Base-by-base conservation (phyloP, 2,888 invertebrate genomes). In the Urechis unicinctus region DNA sequence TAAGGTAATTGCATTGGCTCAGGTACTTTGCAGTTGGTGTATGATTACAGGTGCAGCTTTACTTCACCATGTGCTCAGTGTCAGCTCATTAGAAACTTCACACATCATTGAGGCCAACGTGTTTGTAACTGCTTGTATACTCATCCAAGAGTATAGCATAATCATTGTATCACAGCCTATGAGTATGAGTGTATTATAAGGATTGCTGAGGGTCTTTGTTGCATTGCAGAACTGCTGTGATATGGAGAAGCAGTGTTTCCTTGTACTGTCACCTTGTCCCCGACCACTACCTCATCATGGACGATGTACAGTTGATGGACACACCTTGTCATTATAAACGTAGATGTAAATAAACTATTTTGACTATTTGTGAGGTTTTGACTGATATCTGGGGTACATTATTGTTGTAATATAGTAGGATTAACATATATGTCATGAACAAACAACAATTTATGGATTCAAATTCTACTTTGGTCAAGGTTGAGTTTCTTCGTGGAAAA, bases 231-330 rank as follows among this genome's bases (percentile, higher is more conserved):
- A 92, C 93, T 17, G 89, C 88, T 53, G 89, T 96, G 25, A 96
- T 75, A 83, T 85, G 70, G 94, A 94, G 43, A 83, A 89, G 30
- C 91, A 93, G 79, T 85, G 85, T 21, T 82, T 95, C 61, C 95
- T 93, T 30, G 84, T 97, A 25, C 82, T 97, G 41, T 91, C 95
- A 0, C 96, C 96, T 0, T 93, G 94, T 74, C 93, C 94, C 3
- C 85, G 91, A 44, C 96, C 95, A 1, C 79, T 97, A 47, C 95
- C 95, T 97, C 46, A 81, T 93, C 28, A 93, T 94, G 0, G 94
- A 96, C 13, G 60, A 59, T 22, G 53, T 64, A 25, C 52, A 55
- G 26, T 61, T 61, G 50, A 61, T 61, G 61, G 61, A 61, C 6
- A 30, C 21, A 44, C n/a, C 21, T 24, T n/a, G 9, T 6, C 28